Evolutionary conservation across 2,888 invertebrate species (phyloP), one percentile per base, ranked within the genome.

Genomic region (Epirrhoe alternata): DNA sequence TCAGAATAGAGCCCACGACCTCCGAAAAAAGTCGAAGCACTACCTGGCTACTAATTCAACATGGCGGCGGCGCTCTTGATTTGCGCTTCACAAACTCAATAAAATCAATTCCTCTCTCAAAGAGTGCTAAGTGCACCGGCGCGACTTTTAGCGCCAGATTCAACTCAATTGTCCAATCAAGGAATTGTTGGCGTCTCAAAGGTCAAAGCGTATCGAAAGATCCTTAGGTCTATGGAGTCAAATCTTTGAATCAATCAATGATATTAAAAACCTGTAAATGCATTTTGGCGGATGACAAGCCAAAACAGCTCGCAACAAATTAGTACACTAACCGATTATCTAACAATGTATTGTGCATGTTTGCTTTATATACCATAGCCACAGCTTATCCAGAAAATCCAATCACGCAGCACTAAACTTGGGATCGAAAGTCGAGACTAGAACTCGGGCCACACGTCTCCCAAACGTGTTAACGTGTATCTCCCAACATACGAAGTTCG

Each of bases 31-130:
- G 24, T 24, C 24, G 24, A 24, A 24, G 24, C 24, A 2, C 1
- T 24, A 24, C 24, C 24, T 3, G n/a, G n/a, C n/a, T n/a, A n/a
- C n/a, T n/a, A 1, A 24, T 24, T 24, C 24, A 24, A 24, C 24
- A 24, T 24, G 24, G 24, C 58, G 64, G 55, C 45, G 0, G 10
- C 62, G 35, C 63, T 33, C n/a, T 6, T 38, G 5, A 3, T 51
- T 62, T 16, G 16, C 5, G 10, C 55, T 61, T 38, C 56, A 35
- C 14, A 66, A 63, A 68, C 60, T 69, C 61, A 64, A 69, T 72
- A 73, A 71, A 73, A 69, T 64, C 60, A 71, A 69, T 71, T 64
- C 64, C 56, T 60, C 61, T 54, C 17, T 58, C 64, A 38, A 47
- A 61, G 71, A 67, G 69, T 57, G 66, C 57, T 58, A 45, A 47